phyloP scores from a whole-genome alignment of 2,888 invertebrate species.

The Agrotis clavis region DNA sequence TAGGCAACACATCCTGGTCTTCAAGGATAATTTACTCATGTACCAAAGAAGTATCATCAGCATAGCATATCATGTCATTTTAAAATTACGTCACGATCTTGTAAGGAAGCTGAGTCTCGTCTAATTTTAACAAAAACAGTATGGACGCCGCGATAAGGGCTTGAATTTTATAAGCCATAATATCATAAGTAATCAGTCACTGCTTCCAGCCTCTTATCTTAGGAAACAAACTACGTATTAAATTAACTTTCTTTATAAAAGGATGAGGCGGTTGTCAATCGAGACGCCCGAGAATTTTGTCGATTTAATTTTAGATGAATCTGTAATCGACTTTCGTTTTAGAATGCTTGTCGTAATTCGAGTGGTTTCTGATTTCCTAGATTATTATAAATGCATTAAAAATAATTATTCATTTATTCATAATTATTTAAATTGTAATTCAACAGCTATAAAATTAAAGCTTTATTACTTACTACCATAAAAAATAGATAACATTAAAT shows the following conservation, averaged over 20 bases:
- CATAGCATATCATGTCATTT: constrained; percentile 20
- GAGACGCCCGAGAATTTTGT: constrained; percentile 35
- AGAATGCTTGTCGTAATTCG: background rate
- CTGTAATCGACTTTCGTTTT: constrained; percentile 39
- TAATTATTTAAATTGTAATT: no score
- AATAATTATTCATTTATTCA: background rate
- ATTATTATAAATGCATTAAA: background rate
- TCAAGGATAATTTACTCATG: constrained; percentile 24
- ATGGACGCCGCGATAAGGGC: constrained; percentile 59
- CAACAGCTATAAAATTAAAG: no score
- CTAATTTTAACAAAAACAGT: constrained; percentile 65
- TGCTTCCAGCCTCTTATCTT: constrained; percentile 56
- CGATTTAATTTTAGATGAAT: constrained; percentile 54
- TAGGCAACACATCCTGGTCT: background rate
- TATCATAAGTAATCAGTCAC: constrained; percentile 67
- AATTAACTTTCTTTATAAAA: constrained; percentile 64
- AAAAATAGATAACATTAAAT: no score
- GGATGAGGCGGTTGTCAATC: constrained; percentile 56
- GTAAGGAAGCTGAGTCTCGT: constrained; percentile 50
- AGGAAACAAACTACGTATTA: constrained; percentile 62
- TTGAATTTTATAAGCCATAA: constrained; percentile 64
- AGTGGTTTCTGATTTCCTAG: background rate
- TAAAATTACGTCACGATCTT: constrained; percentile 53
- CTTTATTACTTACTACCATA: no score
- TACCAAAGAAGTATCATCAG: background rate